Base-by-base conservation (phyloP, 2,888 invertebrate genomes). In the Opisthograptis luteolata region DNA sequence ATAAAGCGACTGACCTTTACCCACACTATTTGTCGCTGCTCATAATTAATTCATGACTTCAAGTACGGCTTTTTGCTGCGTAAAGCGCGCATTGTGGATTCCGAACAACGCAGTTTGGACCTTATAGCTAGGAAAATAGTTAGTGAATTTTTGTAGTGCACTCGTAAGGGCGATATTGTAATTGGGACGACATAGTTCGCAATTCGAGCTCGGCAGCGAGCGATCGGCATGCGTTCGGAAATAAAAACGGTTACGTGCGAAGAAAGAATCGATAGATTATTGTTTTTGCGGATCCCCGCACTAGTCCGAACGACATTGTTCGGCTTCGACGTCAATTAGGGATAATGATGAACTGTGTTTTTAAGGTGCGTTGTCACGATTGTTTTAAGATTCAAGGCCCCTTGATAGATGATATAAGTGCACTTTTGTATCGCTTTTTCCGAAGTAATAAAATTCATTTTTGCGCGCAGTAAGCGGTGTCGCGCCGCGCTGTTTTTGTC, bases 241-340 rank as follows among this genome's bases (percentile, higher is more conserved):
- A 74, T 78, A 85, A 86, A 86, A 86, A 64, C 81, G 68, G 70
- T 69, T 82, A 82, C 80, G 81, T 80, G 81, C 75, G 70, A 66
- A 71, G 81, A 79, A 79, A 79, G 84, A 79, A 84, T 84, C 85
- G 82, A 86, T 87, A 87, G 84, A 83, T 84, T 83, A 81, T 66
- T 62, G 79, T 87, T 88, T 87, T 87, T 87, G 82, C 67, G 58
- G 62, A 63, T 64, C 71, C 64, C 71, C 64, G 62, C 75, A 77
- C 83, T 85, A 82, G 83, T 67, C 64, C 62, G 53, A 64, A 76
- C 79, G 77, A 84, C 87, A 84, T 87, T 86, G 85, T 87, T 81
- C 71, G 55, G 58, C 65, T 46, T 24, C 70, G 71, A 84, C 82
- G 85, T 87, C 87, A 89, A 89, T 89, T 89, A 89, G 79, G 66